A percentile compares a stretch with the other conserved stretches of the same genome.
phyloP scores from a whole-genome alignment of 2,113 vertebrate genomes.

The Oophaga pumilio region DNA sequence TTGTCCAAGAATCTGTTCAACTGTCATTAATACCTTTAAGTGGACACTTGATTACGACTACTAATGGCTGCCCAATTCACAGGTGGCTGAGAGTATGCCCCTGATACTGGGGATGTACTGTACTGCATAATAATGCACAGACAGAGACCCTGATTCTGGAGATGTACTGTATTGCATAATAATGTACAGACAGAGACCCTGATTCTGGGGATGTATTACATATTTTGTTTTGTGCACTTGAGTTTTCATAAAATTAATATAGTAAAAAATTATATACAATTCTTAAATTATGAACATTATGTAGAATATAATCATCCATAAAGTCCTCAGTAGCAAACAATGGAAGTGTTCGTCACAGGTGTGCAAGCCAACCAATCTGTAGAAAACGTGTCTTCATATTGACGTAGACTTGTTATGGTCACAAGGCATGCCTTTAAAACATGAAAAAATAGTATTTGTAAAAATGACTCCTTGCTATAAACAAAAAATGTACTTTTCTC shows the following conservation, averaged over 20 bases:
- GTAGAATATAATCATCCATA: background rate
- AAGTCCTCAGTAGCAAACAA: background rate
- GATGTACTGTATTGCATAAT: no score
- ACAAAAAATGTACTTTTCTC: background rate
- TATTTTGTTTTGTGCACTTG: no score
- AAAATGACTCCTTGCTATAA: background rate
- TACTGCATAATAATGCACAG: no score
- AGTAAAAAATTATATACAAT: background rate
- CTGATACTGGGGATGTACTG: no score
- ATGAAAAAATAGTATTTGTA: slow-evolving; percentile 14
- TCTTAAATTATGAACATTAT: background rate
- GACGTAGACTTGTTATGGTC: background rate
- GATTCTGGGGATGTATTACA: no score
- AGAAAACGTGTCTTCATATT: background rate
- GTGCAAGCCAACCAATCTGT: background rate
- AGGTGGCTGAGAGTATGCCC: no score
- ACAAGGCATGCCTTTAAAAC: background rate
- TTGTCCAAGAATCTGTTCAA: no score
- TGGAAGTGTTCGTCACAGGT: background rate
- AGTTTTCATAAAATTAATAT: background rate
- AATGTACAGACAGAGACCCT: no score
- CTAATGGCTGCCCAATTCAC: no score
- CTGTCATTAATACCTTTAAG: no score
- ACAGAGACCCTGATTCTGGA: no score
- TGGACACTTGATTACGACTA: no score